Evolutionary conservation across 1,140 invertebrate genomes (phyloP).

Genomic region (Neodiprion fabricii): DNA sequence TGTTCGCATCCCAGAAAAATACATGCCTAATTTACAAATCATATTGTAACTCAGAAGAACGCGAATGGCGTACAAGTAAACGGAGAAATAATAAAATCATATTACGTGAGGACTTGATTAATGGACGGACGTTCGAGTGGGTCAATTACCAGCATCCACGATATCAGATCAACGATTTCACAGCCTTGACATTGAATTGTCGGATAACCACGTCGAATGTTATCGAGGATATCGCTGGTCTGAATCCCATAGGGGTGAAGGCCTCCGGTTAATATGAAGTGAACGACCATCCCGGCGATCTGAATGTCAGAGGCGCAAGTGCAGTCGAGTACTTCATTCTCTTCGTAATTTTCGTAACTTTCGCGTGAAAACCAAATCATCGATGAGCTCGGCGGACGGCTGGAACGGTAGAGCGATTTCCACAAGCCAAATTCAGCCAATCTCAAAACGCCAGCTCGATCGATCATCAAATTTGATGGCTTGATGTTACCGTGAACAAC

Average conservation of each 20-base stretch:
- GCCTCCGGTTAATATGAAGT: slow-evolving; percentile 47
- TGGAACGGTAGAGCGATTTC: slow-evolving; percentile 34
- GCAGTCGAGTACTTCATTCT: slow-evolving; percentile 36
- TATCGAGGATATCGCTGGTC: slow-evolving; percentile 45
- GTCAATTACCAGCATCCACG: slow-evolving; percentile 49
- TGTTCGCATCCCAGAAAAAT: slow-evolving; percentile 46
- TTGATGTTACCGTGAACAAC: slow-evolving; percentile 57
- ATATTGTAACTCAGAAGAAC: not conserved
- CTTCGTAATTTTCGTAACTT: slow-evolving; percentile 40
- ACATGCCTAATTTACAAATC: slow-evolving; percentile 43
- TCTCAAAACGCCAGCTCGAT: slow-evolving; percentile 44
- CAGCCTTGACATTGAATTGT: slow-evolving; percentile 15
- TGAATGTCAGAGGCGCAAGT: slow-evolving; percentile 47
- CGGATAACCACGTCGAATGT: slow-evolving; percentile 36
- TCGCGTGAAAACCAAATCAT: slow-evolving; percentile 53
- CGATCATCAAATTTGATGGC: slow-evolving; percentile 52
- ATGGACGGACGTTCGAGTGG: slow-evolving; percentile 45
- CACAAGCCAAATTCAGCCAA: slow-evolving; percentile 54
- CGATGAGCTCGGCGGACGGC: slow-evolving; percentile 40
- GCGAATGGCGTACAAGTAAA: too few relatives aligned
- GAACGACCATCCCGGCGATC: slow-evolving; percentile 49
- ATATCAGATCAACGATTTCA: slow-evolving; percentile 44
- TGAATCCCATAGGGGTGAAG: slow-evolving; percentile 48
- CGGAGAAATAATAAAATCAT: not conserved
- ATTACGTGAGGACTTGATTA: slow-evolving; percentile 45